These are phyloP conservation scores for Gymnogyps californianus DNA, from an alignment of 2,113 vertebrate genomes.

Conservation along the genomic window DNA sequence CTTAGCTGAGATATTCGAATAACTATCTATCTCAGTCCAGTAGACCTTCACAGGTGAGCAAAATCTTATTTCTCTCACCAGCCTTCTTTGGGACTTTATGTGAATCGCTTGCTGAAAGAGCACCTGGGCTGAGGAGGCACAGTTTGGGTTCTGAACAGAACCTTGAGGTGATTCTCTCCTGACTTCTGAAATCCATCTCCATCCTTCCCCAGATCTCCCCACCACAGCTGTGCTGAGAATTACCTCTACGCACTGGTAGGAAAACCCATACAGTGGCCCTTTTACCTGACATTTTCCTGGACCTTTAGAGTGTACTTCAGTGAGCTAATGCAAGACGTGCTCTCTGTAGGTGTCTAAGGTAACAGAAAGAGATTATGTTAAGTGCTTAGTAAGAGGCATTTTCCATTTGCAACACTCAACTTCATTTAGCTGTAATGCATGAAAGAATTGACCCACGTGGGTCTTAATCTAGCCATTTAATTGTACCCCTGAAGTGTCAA, in stretches of 20 bases:
- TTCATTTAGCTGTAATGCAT: constrained; percentile 14
- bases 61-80: neutral
- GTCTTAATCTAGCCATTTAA: constrained; percentile 22
- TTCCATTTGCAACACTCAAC: constrained; percentile 36
- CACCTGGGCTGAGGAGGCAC: neutral
- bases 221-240: neutral
- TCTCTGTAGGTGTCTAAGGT: neutral
- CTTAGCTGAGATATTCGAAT: neutral
- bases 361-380: constrained; percentile 37
- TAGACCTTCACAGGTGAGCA: neutral
- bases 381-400: constrained; percentile 44
- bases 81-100: neutral
- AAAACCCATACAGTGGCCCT: neutral
- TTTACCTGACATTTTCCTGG: neutral
- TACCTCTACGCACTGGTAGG: neutral
- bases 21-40: neutral
- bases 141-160: neutral
- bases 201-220: neutral
- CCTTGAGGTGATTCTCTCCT: neutral
- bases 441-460: constrained; percentile 23
- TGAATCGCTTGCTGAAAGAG: rapidly evolving
- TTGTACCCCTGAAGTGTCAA: constrained; percentile 35
- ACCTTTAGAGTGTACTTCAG: neutral
- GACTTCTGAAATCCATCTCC: neutral
- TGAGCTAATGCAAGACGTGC: neutral